Conservation (phyloP, 2,113 vertebrate species). For the Bambusicola thoracicus region DNA sequence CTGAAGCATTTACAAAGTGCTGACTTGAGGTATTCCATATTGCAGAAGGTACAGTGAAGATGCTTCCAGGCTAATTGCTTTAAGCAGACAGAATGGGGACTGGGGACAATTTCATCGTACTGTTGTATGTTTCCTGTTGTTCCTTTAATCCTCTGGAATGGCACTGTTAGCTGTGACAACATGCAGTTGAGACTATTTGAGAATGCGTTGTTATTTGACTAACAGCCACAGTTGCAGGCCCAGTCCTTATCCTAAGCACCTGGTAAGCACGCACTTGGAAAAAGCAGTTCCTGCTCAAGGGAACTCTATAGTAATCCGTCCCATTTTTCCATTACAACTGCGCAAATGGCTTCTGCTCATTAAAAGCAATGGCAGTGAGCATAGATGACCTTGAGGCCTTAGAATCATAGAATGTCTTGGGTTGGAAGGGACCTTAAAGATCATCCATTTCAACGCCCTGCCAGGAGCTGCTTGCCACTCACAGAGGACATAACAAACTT, state of each 20-base stretch:
- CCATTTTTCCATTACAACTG: background rate
- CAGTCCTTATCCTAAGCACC: background rate
- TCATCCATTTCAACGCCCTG: background rate
- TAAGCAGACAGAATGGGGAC: background rate
- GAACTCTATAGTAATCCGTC: background rate
- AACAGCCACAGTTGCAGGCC: background rate
- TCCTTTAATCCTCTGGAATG: background rate
- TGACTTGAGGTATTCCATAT: background rate
- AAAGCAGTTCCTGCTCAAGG: background rate
- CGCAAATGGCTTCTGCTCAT: background rate
- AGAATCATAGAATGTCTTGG: no score
- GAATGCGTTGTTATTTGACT: rapidly evolving
- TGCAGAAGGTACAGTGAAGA: background rate
- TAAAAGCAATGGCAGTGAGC: background rate
- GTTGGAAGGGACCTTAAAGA: no score
- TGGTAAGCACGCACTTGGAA: no score
- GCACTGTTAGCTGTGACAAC: background rate
- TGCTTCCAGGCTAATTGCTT: background rate
- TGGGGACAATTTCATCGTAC: rapidly evolving
- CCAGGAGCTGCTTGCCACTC: background rate
- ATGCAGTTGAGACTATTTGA: background rate
- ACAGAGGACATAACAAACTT: background rate
- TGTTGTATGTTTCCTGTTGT: background rate
- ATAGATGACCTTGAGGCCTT: background rate
- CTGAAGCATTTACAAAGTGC: background rate